phyloP scores from a whole-genome alignment of 2,113 vertebrate genomes.

The Pygoscelis antarcticus region DNA sequence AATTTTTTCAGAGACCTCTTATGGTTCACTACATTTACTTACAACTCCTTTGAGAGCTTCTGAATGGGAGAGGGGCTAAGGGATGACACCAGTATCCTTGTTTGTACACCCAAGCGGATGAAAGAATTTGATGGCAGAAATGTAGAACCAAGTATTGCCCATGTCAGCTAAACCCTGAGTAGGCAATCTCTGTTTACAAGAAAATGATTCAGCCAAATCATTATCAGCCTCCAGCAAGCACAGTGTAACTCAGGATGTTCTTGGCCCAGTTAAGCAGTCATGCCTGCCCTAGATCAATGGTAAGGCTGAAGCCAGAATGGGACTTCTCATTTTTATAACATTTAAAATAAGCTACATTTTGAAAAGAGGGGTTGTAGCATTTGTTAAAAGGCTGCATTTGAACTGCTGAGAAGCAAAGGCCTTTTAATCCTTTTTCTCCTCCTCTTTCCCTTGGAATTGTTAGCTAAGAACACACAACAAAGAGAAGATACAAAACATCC shows the following conservation, averaged over 20 bases:
- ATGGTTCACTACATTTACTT: not conserved
- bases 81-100: not conserved
- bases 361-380: not conserved
- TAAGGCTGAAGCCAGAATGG: not conserved
- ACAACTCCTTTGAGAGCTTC: not conserved
- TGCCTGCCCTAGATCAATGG: not conserved
- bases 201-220: not conserved
- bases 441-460: slow-evolving; percentile 16
- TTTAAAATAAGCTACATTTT: not conserved
- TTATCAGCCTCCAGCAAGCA: not conserved
- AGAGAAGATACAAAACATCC: not conserved
- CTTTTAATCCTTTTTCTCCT: not conserved
- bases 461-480: not conserved
- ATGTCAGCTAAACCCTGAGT: not conserved
- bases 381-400: not conserved
- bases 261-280: not conserved
- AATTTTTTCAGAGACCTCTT: not conserved
- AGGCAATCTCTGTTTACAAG: not conserved
- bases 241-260: not conserved
- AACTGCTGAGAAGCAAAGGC: not conserved
- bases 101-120: not conserved
- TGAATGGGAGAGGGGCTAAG: not conserved
- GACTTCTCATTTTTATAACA: not conserved
- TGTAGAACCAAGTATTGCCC: not conserved
- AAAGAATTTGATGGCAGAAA: not conserved